These are phyloP conservation scores for Pleuronectes platessa DNA, from an alignment of 2,113 vertebrate genomes.

Conservation along the genomic window DNA sequence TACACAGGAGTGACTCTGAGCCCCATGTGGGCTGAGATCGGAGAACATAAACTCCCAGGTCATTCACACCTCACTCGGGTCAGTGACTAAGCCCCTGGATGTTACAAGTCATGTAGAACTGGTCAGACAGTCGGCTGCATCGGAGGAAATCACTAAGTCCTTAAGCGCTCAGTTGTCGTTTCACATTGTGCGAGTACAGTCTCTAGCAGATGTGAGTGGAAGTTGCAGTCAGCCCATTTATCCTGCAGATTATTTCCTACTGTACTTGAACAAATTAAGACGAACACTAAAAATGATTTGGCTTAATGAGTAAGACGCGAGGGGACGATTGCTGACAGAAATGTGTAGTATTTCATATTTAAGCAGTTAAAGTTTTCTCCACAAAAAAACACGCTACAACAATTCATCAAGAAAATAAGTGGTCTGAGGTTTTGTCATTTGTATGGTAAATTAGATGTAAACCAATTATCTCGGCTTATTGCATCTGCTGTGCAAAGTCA, in stretches of 20 bases:
- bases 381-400: background rate
- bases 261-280: slow-evolving; percentile 34
- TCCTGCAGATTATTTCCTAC: background rate
- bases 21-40: slow-evolving; percentile 37
- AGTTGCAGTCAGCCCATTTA: background rate
- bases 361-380: slow-evolving; percentile 1
- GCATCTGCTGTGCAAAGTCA: slow-evolving; percentile 60
- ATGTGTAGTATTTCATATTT: background rate
- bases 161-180: background rate
- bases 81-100: slow-evolving; percentile 45
- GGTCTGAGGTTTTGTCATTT: slow-evolving; percentile 63
- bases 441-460: slow-evolving; percentile 70
- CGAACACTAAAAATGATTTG: slow-evolving; percentile 20
- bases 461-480: slow-evolving; percentile 76
- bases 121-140: background rate
- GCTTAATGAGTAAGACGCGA: background rate
- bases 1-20: slow-evolving; percentile 52
- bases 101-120: slow-evolving; percentile 36
- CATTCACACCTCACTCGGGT: slow-evolving; percentile 60
- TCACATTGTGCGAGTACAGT: background rate
- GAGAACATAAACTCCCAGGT: slow-evolving; percentile 57
- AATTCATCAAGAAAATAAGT: slow-evolving; percentile 61
- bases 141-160: slow-evolving; percentile 1
- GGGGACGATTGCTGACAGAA: background rate
- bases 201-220: slow-evolving; percentile 3